phyloP scores from a whole-genome alignment of 1,140 invertebrate genomes.

The Neodiprion virginianus region DNA sequence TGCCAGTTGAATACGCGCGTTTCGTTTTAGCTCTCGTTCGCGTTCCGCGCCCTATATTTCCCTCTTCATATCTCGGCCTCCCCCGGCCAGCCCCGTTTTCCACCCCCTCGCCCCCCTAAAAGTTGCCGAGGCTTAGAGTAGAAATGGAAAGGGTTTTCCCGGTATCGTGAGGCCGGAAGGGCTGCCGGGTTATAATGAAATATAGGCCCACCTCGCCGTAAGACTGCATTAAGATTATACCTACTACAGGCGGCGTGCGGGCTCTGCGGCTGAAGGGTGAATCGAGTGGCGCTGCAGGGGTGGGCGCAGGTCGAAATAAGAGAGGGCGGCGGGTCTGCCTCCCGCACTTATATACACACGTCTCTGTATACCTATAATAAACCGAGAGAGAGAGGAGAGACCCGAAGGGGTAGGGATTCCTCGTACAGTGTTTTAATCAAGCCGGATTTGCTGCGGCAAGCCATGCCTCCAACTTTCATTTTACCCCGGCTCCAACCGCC shows the following conservation, averaged over 20 bases:
- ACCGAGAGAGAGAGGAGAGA: constrained; percentile 33
- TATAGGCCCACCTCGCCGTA: constrained; percentile 61
- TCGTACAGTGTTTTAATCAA: constrained; percentile 61
- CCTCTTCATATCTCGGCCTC: background rate
- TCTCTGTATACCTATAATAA: background rate
- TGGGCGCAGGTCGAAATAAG: constrained; percentile 35
- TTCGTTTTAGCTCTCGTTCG: background rate
- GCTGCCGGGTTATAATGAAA: constrained; percentile 62
- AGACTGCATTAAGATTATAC: constrained; percentile 65
- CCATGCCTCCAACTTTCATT: constrained; percentile 61
- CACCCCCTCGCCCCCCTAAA: background rate
- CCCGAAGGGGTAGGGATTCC: constrained; percentile 51
- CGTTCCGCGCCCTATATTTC: background rate
- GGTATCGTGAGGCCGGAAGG: constrained; percentile 42
- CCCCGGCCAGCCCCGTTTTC: background rate
- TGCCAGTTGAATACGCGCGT: background rate
- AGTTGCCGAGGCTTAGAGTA: constrained; percentile 3
- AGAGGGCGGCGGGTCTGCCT: background rate
- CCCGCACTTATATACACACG: background rate
- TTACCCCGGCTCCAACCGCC: constrained; percentile 40
- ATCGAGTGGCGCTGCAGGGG: constrained; percentile 35
- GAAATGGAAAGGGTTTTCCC: constrained; percentile 10
- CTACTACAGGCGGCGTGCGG: constrained; percentile 31
- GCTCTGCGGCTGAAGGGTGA: constrained; percentile 51
- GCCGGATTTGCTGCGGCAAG: constrained; percentile 63